phyloP scores from a whole-genome alignment of 2,113 vertebrate genomes.

The Platysternon megacephalum region DNA sequence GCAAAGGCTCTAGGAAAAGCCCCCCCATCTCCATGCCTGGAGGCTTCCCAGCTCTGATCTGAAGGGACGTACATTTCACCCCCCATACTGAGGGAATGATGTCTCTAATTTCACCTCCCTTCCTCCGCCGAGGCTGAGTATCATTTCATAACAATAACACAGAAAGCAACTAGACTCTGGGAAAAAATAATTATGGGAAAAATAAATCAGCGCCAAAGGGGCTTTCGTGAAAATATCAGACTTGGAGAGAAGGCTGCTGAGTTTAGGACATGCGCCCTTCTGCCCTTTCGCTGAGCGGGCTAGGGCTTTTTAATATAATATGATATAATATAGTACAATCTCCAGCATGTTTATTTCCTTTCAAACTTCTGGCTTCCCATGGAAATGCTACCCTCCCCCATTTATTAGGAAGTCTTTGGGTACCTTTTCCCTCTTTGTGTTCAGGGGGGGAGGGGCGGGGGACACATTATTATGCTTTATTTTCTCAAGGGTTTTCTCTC shows the following conservation, averaged over 20 bases:
- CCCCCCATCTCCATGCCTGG: background rate
- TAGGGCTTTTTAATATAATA: too few species aligned
- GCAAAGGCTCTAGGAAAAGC: background rate
- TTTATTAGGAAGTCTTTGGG: background rate
- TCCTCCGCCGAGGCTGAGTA: accelerated
- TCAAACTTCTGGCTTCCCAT: background rate
- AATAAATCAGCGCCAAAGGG: background rate
- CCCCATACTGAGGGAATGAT: accelerated
- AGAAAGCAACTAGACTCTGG: background rate
- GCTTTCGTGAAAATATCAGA: accelerated
- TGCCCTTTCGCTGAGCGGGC: background rate
- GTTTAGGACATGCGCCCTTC: background rate
- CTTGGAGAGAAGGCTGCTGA: background rate
- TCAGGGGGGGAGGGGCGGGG: background rate
- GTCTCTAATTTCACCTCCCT: background rate
- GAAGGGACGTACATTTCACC: background rate
- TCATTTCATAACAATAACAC: background rate
- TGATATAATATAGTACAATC: too few species aligned
- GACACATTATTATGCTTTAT: background rate
- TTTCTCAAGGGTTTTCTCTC: background rate
- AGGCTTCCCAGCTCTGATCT: background rate
- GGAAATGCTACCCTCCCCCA: background rate
- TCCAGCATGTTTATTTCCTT: background rate
- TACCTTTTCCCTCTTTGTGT: background rate
- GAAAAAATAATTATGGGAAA: background rate